Base-by-base conservation (phyloP, 2,888 invertebrate genomes). In the Trichogramma dendrolimi region DNA sequence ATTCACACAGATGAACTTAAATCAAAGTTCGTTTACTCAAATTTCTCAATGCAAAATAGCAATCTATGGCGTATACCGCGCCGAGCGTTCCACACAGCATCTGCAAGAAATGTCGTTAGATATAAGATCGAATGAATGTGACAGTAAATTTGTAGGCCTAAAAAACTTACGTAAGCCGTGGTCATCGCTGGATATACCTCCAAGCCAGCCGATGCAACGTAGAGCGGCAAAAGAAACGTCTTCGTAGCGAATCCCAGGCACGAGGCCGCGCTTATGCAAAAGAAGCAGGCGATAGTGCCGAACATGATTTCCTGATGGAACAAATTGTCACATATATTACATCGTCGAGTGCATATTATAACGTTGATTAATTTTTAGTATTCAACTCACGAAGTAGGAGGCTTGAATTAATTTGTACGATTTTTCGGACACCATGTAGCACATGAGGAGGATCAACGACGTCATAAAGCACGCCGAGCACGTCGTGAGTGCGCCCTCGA, bases 121-220 rank as follows among this genome's bases (percentile, higher is more conserved):
- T 27, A 2, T 27, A 27, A 2, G 2, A 27, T 27, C 27, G 2
- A 27, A 2, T 27, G 27, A 27, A 27, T 2, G 27, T 2, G 27
- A 14, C 14, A 3, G 27, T 27, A 27, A 27, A 27, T 1, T 27
- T 27, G 3, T 27, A 27, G 27, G 27, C 27, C 27, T 27, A 48
- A 10, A 48, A 47, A 41, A 86, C 91, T 88, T 81, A 94, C 93
- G 78, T 92, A 92, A 68, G 90, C 88, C 1, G 90, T 90, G 43
- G 90, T 90, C 89, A 93, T 90, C 2, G 92, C 91, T 8, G 93
- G 92, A 81, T 91, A 92, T 6, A 90, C 90, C 72, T 91, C 88
- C 73, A 83, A 85, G 73, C 90, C 91, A 68, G 92, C 90, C 49
- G 85, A 88, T 4, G 87, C 74, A 39, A 88, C 81, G 76, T 92